Percentiles rank a stretch among this genome's conserved stretches.
Conservation (phyloP, 2,113 vertebrate genomes). For the Petroica traversi region DNA sequence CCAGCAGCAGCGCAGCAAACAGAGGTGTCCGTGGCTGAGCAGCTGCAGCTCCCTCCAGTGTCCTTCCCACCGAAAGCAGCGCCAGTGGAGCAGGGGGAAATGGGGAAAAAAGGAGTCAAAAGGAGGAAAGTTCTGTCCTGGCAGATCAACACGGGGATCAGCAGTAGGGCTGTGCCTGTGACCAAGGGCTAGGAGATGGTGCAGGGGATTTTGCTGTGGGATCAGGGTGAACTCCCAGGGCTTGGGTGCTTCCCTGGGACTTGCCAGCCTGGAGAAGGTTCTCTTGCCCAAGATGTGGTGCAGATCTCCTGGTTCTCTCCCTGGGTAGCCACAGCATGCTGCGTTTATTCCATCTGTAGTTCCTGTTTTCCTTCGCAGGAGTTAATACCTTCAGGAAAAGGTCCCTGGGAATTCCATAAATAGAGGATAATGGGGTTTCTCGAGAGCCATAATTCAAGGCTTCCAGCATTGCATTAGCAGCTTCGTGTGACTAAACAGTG, state of each 20-base stretch:
- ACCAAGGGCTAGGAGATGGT: background rate
- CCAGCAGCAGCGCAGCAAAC: rapidly evolving
- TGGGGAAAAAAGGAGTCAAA: rapidly evolving
- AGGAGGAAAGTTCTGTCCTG: background rate
- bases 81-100: rapidly evolving
- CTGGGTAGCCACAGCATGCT: rapidly evolving
- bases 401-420: background rate
- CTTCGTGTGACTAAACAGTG: background rate
- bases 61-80: background rate
- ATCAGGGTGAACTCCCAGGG: background rate
- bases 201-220: rapidly evolving
- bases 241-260: background rate
- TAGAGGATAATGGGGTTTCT: background rate
- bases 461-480: background rate
- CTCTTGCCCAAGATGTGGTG: background rate
- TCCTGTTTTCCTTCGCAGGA: background rate
- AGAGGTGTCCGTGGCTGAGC: background rate
- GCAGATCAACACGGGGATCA: rapidly evolving
- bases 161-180: rapidly evolving
- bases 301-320: background rate
- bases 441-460: background rate
- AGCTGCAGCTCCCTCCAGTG: background rate
- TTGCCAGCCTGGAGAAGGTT: background rate
- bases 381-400: background rate
- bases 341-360: background rate